A percentile compares a stretch with the other conserved stretches of the same genome.
phyloP scores from a whole-genome alignment of 2,797 vertebrate species.

The Microctenopoma stevenorrisi region DNA sequence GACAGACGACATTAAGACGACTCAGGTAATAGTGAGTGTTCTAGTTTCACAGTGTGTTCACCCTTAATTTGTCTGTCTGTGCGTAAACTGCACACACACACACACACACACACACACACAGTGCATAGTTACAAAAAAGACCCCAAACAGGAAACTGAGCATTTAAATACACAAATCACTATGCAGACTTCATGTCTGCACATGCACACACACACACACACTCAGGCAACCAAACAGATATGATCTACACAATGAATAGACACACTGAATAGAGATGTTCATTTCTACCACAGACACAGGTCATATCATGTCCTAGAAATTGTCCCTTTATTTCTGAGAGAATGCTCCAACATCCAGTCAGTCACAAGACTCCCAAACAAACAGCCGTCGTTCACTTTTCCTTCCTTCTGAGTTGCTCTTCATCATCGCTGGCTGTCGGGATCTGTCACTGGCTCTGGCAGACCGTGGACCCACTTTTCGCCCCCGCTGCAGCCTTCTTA shows the following conservation, averaged over 20 bases:
- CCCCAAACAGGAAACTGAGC: constrained; percentile 43
- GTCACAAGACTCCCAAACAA: constrained; percentile 14
- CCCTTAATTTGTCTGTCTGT: constrained; percentile 31
- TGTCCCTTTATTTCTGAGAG: constrained; percentile 30
- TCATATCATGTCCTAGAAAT: constrained; percentile 13
- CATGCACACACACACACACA: constrained; percentile 41
- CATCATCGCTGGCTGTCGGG: constrained; percentile 2
- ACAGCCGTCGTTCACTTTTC: constrained; percentile 22
- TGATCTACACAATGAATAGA: constrained; percentile 38
- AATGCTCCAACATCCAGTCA: constrained; percentile 18
- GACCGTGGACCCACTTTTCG: constrained; percentile 82
- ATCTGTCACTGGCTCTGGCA: constrained; percentile 92
- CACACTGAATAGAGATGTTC: constrained; percentile 24
- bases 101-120: not conserved
- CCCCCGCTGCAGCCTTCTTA: constrained; percentile 91
- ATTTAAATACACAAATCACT: constrained; percentile 48
- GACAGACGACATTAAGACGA: constrained; percentile 53
- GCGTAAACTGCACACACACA: constrained; percentile 26
- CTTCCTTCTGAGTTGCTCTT: constrained; percentile 7
- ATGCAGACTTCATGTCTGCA: constrained; percentile 39
- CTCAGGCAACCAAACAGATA: constrained; percentile 4
- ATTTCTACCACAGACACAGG: constrained; percentile 17
- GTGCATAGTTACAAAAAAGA: constrained; percentile 46
- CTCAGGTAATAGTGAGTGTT: constrained; percentile 30
- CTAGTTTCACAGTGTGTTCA: constrained; percentile 55